Evolutionary conservation across 1,140 invertebrate species (phyloP), one percentile per base, ranked within the genome.

Genomic region (Drosophila obscura): DNA sequence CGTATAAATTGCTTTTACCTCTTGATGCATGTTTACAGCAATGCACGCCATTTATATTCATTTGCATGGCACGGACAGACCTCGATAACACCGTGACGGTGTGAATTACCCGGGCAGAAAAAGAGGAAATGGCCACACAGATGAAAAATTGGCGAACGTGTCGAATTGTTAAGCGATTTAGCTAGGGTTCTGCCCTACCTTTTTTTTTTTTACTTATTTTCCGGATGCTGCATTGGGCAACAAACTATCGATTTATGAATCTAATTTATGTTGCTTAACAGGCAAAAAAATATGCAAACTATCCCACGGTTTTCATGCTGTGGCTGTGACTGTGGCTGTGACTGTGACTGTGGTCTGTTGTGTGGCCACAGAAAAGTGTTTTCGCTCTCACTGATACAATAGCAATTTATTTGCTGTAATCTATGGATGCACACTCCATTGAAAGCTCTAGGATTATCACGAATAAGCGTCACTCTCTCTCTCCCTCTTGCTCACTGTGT

Each of bases 51-150:
- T 76, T 83, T 80, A 64, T 83, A 84, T 84, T 67, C 58, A 68
- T 76, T 76, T 76, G 15, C 71, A 60, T 80, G 80, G 83, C 75
- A 83, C 63, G 80, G 80, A 31, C 80, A 67, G 41, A 44, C 48
- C 62, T 13, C 9, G 35, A 39, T 39, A 13, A 1, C 35, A 4
- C 35, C 9, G 0, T 72, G 56, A 84, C 62, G 77, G 71, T 76
- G 60, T 80, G 65, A 80, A 80, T 83, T 72, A 76, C 73, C 16
- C 35, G 31, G 15, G 58, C 58, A 46, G 28, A 35, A 46, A 39
- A 48, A 58, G 6, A 11, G 46, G 28, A 56, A 45, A 52, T 52
- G 56, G 24, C 4, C 43, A 31, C 22, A 39, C 2, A 19, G 8
- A 19, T 58, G 28, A 73, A 13, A 59, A 43, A 67, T 59, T 56